Evolutionary conservation across 2,888 invertebrate genomes (phyloP), one percentile per base, ranked within the genome.

Genomic region (Agelastica alni): DNA sequence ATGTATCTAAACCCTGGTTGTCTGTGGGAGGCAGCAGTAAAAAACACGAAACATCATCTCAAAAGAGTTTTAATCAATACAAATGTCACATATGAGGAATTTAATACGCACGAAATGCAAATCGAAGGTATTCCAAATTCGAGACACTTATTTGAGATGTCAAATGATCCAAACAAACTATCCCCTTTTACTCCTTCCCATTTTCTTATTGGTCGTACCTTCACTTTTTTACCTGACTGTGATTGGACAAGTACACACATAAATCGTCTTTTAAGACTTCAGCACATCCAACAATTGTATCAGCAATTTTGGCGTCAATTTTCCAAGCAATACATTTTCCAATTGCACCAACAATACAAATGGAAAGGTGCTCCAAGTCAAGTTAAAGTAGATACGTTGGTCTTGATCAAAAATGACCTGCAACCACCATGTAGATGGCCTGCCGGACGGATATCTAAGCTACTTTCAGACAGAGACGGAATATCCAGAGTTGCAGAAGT

Each of bases 31-130:
- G 22, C 22, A 22, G 22, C 22, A 5, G 2, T 31, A 63, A 7
- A 60, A 56, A 59, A 60, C 62, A 37, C 53, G 56, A 5, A 60
- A 56, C 5, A 60, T 63, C 60, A 60, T 39, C 52, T 64, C 10
- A 56, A 53, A 46, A 45, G 51, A 20, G 42, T 36, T 10, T 28
- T 52, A 30, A 36, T 53, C 16, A 45, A 58, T 28, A 37, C 17
- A 22, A 54, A 46, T 28, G 14, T 49, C 5, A 54, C 46, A 16
- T 52, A 45, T 28, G 51, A 56, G 30, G 34, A 44, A 31, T n/a
- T n/a, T n/a, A n/a, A n/a, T n/a, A n/a, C n/a, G n/a, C n/a, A n/a
- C n/a, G n/a, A n/a, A n/a, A n/a, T n/a, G n/a, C n/a, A n/a, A 43
- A 18, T 56, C n/a, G 52, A 53, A 31, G 47, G 37, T 10, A 49